A percentile compares a stretch with the other conserved stretches of the same genome.
Evolutionary conservation across 2,888 invertebrate genomes (phyloP).

Genomic region (Cerastis rubricosa): DNA sequence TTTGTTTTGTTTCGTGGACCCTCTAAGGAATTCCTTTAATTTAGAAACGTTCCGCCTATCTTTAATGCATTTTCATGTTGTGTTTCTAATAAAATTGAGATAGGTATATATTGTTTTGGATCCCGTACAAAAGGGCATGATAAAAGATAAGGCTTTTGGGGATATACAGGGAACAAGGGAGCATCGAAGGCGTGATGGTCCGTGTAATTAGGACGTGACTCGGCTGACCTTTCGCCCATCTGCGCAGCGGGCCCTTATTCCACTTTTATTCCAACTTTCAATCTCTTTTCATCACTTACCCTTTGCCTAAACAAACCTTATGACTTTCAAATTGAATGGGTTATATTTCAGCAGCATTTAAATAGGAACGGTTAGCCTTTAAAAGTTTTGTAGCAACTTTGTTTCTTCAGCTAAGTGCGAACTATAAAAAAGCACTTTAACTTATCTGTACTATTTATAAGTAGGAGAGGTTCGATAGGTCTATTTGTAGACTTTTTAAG

Average conservation of each 20-base stretch:
- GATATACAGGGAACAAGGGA: slow-evolving; percentile 61
- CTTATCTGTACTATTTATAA: slow-evolving; percentile 22
- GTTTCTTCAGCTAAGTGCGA: slow-evolving; percentile 25
- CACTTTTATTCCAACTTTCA: slow-evolving; percentile 61
- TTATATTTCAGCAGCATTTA: slow-evolving; percentile 35
- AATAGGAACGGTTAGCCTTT: slow-evolving; percentile 25
- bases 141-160: slow-evolving; percentile 61
- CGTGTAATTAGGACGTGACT: slow-evolving; percentile 75
- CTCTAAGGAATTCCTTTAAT: slow-evolving; percentile 39
- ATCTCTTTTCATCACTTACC: slow-evolving; percentile 47
- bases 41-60: slow-evolving; percentile 37
- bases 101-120: slow-evolving; percentile 58
- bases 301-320: slow-evolving; percentile 33
- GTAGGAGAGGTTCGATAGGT: slow-evolving; percentile 2
- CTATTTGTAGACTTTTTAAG: not conserved
- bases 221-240: slow-evolving; percentile 67
- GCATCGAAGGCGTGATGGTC: slow-evolving; percentile 64
- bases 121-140: slow-evolving; percentile 51
- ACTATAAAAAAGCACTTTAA: slow-evolving; percentile 47
- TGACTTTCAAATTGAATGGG: slow-evolving; percentile 48
- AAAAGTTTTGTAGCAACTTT: slow-evolving; percentile 36
- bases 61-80: slow-evolving; percentile 31
- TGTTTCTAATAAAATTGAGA: slow-evolving; percentile 45
- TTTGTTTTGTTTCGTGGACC: slow-evolving; percentile 29
- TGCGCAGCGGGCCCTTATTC: slow-evolving; percentile 48